Percentiles rank a stretch among this genome's conserved stretches.
Conservation (phyloP, 2,113 vertebrate species). For the Copsychus sechellarum region DNA sequence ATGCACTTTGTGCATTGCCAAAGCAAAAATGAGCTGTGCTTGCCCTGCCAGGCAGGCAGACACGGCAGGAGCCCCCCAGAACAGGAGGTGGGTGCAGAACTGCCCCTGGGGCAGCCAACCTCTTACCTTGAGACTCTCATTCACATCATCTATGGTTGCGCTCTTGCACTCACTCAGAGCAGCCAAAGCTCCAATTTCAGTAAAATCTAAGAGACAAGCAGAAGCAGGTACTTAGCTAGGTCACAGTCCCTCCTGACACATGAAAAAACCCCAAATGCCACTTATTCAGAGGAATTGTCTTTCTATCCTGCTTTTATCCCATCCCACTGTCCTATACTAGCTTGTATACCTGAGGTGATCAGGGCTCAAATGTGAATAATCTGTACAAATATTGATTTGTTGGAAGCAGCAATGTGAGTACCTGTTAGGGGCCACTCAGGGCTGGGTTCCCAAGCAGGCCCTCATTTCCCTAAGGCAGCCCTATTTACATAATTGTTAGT, state of each 20-base stretch:
- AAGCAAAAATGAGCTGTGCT: rapidly evolving
- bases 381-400: background rate
- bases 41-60: background rate
- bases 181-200: background rate
- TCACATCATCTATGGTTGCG: background rate
- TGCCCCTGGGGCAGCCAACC: rapidly evolving
- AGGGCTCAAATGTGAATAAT: background rate
- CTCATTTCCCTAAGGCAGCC: background rate
- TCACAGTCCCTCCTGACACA: background rate
- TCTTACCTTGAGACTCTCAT: background rate
- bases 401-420: background rate
- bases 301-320: background rate
- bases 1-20: rapidly evolving
- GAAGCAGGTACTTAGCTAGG: background rate
- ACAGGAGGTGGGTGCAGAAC: background rate
- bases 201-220: background rate
- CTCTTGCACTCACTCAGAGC: background rate
- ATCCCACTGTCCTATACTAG: background rate
- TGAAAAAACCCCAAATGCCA: background rate
- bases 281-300: background rate
- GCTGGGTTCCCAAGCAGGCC: background rate
- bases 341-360: background rate
- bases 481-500: background rate
- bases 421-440: rapidly evolving
- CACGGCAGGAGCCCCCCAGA: rapidly evolving